Evolutionary conservation across 2,797 vertebrate genomes (phyloP), one percentile per base, ranked within the genome.

Genomic region (Pipistrellus kuhlii): DNA sequence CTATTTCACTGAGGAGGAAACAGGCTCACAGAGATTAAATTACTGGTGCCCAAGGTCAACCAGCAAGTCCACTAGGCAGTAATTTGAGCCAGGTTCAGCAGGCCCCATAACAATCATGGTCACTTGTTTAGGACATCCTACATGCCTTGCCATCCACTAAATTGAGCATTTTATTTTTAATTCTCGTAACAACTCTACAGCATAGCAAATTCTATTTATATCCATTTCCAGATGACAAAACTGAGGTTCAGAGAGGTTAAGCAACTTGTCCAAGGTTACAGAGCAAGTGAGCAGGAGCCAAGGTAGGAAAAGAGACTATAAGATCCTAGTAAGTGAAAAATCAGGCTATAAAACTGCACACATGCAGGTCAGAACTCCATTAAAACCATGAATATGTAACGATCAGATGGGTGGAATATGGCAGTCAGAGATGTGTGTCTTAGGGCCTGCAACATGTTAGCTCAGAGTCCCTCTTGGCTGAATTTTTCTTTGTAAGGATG

Each of bases 211-310:
- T 51, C 14, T 6, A 32, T 30, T 30, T 62, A 75, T 30, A 27
- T 85, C 23, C 32, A 35, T 46, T 66, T 91, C 44, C 62, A 32
- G 48, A 32, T 8, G 55, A 77, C 18, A 77, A 41, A 77, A 68
- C 12, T 21, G 30, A 93, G 68, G 83, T 59, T 57, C 78, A 75
- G 76, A 84, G 88, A 92, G 25, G 64, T 32, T 44, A 88, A 75
- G 53, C 17, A 76, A 73, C 32, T 75, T 81, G 85, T 59, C n/a
- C 51, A 41, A 69, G 55, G 10, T 46, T 53, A 75, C 64, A 88
- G 11, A 64, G 86, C 57, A 72, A 83, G 69, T 30, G n/a, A 53
- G 30, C 25, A 32, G 44, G 55, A 66, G 23, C 55, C 27, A 78
- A 85, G 73, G 80, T 20, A 86, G 46, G 59, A 48, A 55, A 83